phyloP scores from a whole-genome alignment of 2,888 invertebrate genomes.

The Stenotaenia linearis region DNA sequence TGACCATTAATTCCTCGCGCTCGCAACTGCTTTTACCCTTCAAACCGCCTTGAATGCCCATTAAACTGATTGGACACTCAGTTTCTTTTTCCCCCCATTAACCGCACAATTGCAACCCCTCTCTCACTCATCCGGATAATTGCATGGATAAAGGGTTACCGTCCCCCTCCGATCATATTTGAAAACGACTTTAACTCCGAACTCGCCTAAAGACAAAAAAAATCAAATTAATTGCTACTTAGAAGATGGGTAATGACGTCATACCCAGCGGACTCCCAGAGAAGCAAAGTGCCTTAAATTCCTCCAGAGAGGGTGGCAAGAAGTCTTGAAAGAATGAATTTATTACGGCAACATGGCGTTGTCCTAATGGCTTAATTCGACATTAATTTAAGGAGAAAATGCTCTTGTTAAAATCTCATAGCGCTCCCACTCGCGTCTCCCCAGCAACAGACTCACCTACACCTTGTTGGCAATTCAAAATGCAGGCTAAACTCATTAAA shows the following conservation, averaged over 20 bases:
- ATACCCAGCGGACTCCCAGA: neutral
- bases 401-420: slow-evolving; percentile 24
- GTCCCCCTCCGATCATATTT: neutral
- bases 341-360: slow-evolving; percentile 17
- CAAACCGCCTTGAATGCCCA: slow-evolving; percentile 3
- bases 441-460: neutral
- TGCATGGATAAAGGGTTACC: slow-evolving; percentile 11
- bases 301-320: neutral
- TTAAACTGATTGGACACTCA: slow-evolving; percentile 8
- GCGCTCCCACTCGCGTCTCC: neutral
- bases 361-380: slow-evolving; percentile 26
- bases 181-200: neutral
- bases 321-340: slow-evolving; percentile 16
- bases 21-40: slow-evolving; percentile 5
- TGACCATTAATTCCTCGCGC: neutral
- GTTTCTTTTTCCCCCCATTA: slow-evolving; percentile 16
- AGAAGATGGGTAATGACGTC: neutral
- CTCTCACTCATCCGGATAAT: slow-evolving; percentile 24
- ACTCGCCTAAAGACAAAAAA: neutral
- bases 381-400: slow-evolving; percentile 23
- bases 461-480: neutral
- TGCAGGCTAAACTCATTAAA: neutral
- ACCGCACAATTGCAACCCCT: slow-evolving; percentile 6
- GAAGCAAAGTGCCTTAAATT: neutral
- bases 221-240: slow-evolving; percentile 19